Base-by-base conservation (phyloP, 2,797 vertebrate species). In the Intellagama lesueurii region DNA sequence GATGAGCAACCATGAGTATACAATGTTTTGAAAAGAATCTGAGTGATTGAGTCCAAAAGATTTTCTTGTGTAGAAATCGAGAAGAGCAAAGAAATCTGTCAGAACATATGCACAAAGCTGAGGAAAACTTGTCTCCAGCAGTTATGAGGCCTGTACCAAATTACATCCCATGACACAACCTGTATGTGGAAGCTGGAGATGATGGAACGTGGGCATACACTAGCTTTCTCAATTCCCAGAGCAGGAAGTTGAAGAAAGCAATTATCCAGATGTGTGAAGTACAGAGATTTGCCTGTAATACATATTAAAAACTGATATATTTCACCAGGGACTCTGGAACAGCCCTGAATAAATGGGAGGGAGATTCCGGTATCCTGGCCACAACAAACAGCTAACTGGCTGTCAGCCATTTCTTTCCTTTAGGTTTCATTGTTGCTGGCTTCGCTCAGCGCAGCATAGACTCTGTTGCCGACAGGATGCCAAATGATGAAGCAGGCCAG, bases 221-320 rank as follows among this genome's bases (percentile, higher is more conserved):
- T 40, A 78, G 60, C 78, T 73, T 79, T 91, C 91, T 91, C 56
- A 9, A 75, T 81, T 91, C 81, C 60, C 81, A 89, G 91, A 81
- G 60, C 83, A 93, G 94, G 92, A 95, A 92, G 90, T 84, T 11
- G 2, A 44, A 72, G 76, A 86, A 87, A 77, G 22, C 75, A 7
- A 1, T 94, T 87, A 89, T 88, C 81, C 79, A n/a, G 60, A 92
- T 89, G 88, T 47, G 24, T 79, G 52, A 30, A 91, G 87, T 24
- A 2, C 87, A 75, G 89, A 92, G 88, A 77, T 73, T 87, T 73
- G 75, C 64, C 92, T 92, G 81, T 70, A 80, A 86, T 88, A n/a
- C 7, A 5, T 89, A 90, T 94, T 83, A 60, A 52, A 92, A 91
- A 72, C 40, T 2, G 2, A 40, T 30, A 32, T 49, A 30, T 89